Evolutionary conservation across 2,113 vertebrate genomes (phyloP).

Genomic region (Ondatra zibethicus): DNA sequence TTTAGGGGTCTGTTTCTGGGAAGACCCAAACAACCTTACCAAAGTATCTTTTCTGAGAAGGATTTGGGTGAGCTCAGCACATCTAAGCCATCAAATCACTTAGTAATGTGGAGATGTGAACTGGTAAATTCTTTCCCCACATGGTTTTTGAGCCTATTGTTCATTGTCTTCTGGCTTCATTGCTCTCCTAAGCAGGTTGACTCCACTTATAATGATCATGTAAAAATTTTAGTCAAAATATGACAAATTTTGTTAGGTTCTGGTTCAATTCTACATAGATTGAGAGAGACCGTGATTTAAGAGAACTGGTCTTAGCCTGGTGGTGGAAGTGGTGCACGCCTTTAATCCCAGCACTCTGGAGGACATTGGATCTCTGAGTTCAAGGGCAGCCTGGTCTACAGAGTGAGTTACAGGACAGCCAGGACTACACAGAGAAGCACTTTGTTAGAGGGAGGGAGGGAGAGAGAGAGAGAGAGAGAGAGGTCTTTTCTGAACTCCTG

Average conservation of each 20-base stretch:
- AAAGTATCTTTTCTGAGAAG: constrained; percentile 35
- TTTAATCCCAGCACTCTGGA: too few relatives aligned
- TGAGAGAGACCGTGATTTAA: neutral
- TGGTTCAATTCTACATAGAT: neutral
- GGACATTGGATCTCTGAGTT: too few relatives aligned
- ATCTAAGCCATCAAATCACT: constrained; percentile 56
- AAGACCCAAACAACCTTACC: neutral
- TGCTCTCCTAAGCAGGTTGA: constrained; percentile 8
- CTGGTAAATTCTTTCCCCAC: constrained; percentile 27
- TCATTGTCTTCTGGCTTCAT: constrained; percentile 1
- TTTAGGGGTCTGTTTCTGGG: neutral
- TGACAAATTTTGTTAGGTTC: constrained; percentile 28
- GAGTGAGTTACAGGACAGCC: too few relatives aligned
- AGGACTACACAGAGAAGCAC: too few relatives aligned
- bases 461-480: too few relatives aligned
- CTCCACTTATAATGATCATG: neutral
- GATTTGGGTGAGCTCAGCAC: constrained; percentile 38
- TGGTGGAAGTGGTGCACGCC: too few relatives aligned
- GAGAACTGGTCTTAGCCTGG: neutral
- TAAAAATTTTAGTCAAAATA: constrained; percentile 67
- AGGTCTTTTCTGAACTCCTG: too few relatives aligned
- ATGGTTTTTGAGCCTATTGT: constrained; percentile 44
- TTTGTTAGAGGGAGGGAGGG: too few relatives aligned
- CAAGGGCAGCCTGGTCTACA: too few relatives aligned
- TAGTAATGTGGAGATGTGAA: constrained; percentile 34